These are phyloP conservation scores for Achlya flavicornis DNA, from an alignment of 2,888 invertebrate genomes.

Conservation along the genomic window DNA sequence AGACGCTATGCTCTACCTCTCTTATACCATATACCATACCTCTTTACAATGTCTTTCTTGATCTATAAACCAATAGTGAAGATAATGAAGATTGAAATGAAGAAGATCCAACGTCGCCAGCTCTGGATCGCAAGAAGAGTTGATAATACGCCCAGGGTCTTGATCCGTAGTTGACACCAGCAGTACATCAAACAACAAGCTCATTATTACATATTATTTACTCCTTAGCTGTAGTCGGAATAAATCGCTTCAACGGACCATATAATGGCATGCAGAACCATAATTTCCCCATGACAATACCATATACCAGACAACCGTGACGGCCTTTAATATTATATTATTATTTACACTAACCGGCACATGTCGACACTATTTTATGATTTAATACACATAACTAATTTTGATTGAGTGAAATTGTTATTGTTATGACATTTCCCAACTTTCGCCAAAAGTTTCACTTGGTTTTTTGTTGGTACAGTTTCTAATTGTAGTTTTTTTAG, in stretches of 20 bases:
- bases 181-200: background rate
- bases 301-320: slow-evolving; percentile 1
- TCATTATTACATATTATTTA: slow-evolving; percentile 1
- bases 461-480: background rate
- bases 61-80: no score
- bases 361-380: background rate
- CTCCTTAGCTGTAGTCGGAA: background rate
- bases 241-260: slow-evolving; percentile 16
- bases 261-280: slow-evolving; percentile 14
- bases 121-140: no score
- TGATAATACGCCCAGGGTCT: no score
- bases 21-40: no score
- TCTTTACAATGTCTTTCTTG: no score
- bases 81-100: no score
- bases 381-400: slow-evolving; percentile 3
- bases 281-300: slow-evolving; percentile 9
- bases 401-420: background rate
- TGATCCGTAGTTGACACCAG: no score
- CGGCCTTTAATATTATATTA: slow-evolving; percentile 4
- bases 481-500: no score
- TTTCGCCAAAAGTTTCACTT: background rate
- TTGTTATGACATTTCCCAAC: background rate
- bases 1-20: no score
- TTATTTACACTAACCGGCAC: slow-evolving; percentile 5
- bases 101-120: no score